Base-by-base conservation (phyloP, 2,888 invertebrate species). In the Sympetrum striolatum region DNA sequence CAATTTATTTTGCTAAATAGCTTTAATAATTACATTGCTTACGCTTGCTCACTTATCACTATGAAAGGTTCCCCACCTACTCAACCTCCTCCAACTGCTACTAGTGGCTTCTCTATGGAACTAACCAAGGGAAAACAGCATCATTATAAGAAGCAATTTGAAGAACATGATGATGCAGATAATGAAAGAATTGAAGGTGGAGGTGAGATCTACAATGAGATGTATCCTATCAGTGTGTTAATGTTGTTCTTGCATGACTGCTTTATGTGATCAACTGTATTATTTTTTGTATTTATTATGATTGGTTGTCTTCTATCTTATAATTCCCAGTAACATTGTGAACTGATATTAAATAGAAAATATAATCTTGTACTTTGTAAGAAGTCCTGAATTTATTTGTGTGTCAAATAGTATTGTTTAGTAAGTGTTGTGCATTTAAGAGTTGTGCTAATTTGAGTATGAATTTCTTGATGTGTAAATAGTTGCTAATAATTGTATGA, bases 91-190 rank as follows among this genome's bases (percentile, higher is more conserved):
- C 60, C 86, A 86, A 64, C 86, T 60, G 60, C 60, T 60, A 64
- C 86, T 60, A 60, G 35, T 86, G 95, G 95, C 92, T 97, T 97
- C 94, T 96, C 96, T 92, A 95, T 97, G 94, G 96, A 96, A 93
- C 95, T 97, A 92, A 96, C 95, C 92, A 95, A 95, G 93, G 95
- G 96, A 93, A 97, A 97, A 93, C 96, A 96, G 90, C 95, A 96
- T 92, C 96, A 96, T 92, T 97, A 97, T 93, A 97, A 96, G 90
- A 95, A 95, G 90, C 97, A 97, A 94, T 97, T 97, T 93, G 93
- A 93, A 5, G 92, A 92, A n/a, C 92, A 93, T 90, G 92, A 92
- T 90, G 92, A 92, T 64, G 60, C 91, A 91, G 80, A 82, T 91
- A 35, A 92, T 86, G 86, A 86, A 86, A 86, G 37, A 86, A 58